Base-by-base conservation (phyloP, 2,888 invertebrate genomes). In the Plebejus anna region DNA sequence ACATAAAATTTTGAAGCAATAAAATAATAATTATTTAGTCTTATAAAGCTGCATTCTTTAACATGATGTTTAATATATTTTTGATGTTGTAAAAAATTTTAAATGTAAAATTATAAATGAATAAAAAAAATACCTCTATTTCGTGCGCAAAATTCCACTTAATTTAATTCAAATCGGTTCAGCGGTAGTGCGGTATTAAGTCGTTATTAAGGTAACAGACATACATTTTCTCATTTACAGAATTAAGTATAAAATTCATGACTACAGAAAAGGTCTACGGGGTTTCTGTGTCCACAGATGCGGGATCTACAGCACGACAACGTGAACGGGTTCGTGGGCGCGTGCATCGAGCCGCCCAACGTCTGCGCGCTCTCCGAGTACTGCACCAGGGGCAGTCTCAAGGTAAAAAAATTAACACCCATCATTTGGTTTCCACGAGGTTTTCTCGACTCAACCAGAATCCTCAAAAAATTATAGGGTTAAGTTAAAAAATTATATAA, bases 271-370 rank as follows among this genome's bases (percentile, higher is more conserved):
- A 47, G 47, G 7, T 59, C 7, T 59, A 22, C 59, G 22, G 32
- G 0, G 6, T 38, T n/a, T n/a, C 3, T 75, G 71, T 70, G 32
- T 66, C 78, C 76, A 38, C 87, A 98, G 98, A 96, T 98, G 95
- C 95, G 97, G 79, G 98, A 98, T 88, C 94, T 98, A 80, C 95
- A 97, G 28, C 98, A 98, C 85, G 98, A 98, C 88, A 98, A 98
- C 88, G 94, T 98, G 78, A 98, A 98, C 85, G 97, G 97, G 16
- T 98, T 98, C 85, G 97, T 98, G 79, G 98, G 98, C 75, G 98
- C 98, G 16, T 98, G 97, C 85, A 97, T 98, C 16, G 98, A 98
- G 84, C 96, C 97, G 1, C 98, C 98, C 0, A 97, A 97, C 85
- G 97, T 98, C 83, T 98, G 97, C 89, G 96, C 98, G 81, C 95